Evolutionary conservation across 2,888 invertebrate genomes (phyloP), one percentile per base, ranked within the genome.

Genomic region (Tinea trinotella): DNA sequence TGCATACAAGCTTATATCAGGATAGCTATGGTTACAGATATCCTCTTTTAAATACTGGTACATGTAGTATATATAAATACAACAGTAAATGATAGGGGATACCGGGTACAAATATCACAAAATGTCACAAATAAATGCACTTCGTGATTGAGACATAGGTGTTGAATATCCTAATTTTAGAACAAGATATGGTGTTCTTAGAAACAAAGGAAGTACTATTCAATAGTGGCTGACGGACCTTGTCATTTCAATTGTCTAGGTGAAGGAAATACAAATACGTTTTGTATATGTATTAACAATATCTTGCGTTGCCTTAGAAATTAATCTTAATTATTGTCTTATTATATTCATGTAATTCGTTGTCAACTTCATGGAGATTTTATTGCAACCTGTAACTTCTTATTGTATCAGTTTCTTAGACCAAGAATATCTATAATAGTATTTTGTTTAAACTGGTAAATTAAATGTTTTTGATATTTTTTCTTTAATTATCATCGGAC

Each of bases 91-190:
- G n/a, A n/a, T n/a, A n/a, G n/a, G n/a, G n/a, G n/a, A n/a, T n/a
- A n/a, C n/a, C n/a, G n/a, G n/a, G n/a, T n/a, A n/a, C n/a, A n/a
- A n/a, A n/a, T n/a, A n/a, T n/a, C n/a, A n/a, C n/a, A n/a, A n/a
- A n/a, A n/a, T n/a, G n/a, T n/a, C n/a, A n/a, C n/a, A n/a, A n/a
- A n/a, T n/a, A n/a, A n/a, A n/a, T n/a, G n/a, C n/a, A n/a, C n/a
- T n/a, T n/a, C n/a, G n/a, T n/a, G n/a, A n/a, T n/a, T n/a, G n/a
- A n/a, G n/a, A n/a, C n/a, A n/a, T n/a, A n/a, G n/a, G n/a, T n/a
- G n/a, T n/a, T n/a, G n/a, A n/a, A n/a, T n/a, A n/a, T 48, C 20
- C 48, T 48, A 48, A 40, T 48, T 19, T 19, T 48, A 48, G 2
- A 19, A n/a, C 46, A 46, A 2, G 6, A 12, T 17, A 6, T 46